Conservation (phyloP, 2,888 invertebrate species). For the Notocelia uddmanniana region DNA sequence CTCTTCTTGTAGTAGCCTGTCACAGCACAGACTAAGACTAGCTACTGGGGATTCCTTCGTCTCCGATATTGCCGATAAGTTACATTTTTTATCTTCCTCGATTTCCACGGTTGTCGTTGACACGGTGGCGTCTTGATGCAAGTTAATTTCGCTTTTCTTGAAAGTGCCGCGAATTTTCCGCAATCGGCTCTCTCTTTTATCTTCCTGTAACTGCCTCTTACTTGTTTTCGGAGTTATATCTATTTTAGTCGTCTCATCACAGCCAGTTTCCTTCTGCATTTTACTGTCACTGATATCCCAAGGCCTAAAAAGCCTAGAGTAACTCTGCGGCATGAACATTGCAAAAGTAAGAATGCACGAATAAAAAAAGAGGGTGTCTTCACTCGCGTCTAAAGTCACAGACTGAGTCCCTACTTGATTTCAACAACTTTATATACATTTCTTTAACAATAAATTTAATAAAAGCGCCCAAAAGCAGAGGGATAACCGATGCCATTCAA, state of each 20-base stretch:
- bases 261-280: conserved; percentile 50
- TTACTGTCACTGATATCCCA: conserved; percentile 84
- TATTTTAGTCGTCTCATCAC: conserved; percentile 54
- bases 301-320: conserved; percentile 86
- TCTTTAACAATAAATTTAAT: conserved; percentile 84
- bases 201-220: conserved; percentile 64
- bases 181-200: conserved; percentile 73
- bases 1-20: conserved; percentile 68
- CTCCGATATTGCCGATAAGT: conserved; percentile 31
- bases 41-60: conserved; percentile 70
- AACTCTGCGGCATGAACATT: conserved; percentile 74
- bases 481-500: conserved; percentile 75
- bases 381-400: conserved; percentile 68
- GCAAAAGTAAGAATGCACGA: conserved; percentile 46
- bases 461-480: conserved; percentile 79
- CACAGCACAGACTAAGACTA: conserved; percentile 73
- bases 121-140: conserved; percentile 85
- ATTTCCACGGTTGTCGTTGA: conserved; percentile 83
- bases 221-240: conserved; percentile 57
- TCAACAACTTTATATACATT: conserved; percentile 84
- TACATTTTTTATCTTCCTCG: conserved; percentile 56
- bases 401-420: conserved; percentile 80
- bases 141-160: conserved; percentile 66
- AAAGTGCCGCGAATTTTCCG: conserved; percentile 79
- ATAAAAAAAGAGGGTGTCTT: conserved; percentile 56